Conservation (phyloP, 2,113 vertebrate species). For the Dissostichus mawsoni region DNA sequence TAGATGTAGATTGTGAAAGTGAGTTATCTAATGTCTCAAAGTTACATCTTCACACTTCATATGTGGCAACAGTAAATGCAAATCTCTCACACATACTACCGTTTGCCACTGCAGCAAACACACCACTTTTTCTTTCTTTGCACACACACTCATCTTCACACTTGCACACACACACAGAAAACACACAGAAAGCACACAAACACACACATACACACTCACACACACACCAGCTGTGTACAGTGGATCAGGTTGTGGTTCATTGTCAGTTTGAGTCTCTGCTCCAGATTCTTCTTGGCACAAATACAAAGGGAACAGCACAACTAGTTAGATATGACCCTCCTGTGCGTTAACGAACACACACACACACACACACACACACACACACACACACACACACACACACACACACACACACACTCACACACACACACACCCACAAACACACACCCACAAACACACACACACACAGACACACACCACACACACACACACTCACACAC, state of each 20-base stretch:
- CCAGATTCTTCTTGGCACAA: conserved; percentile 58
- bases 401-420: not conserved
- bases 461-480: not conserved
- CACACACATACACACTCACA: too few species aligned
- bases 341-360: not conserved
- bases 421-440: not conserved
- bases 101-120: conserved; percentile 26
- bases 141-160: not conserved
- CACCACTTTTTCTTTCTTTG: not conserved
- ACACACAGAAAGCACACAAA: conserved; percentile 1
- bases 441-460: not conserved
- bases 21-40: not conserved
- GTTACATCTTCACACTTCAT: conserved; percentile 3
- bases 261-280: conserved; percentile 68
- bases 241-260: conserved; percentile 60
- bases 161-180: not conserved
- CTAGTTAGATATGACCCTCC: not conserved
- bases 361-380: not conserved
- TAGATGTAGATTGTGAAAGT: not conserved
- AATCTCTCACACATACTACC: not conserved
- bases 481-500: too few species aligned
- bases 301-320: conserved; percentile 27
- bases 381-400: too few species aligned
- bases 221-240: conserved; percentile 50
- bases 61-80: not conserved